Percentiles rank a stretch among this genome's conserved stretches.
These are phyloP conservation scores for Notodonta ziczac DNA, from an alignment of 2,888 invertebrate genomes.

Conservation along the genomic window DNA sequence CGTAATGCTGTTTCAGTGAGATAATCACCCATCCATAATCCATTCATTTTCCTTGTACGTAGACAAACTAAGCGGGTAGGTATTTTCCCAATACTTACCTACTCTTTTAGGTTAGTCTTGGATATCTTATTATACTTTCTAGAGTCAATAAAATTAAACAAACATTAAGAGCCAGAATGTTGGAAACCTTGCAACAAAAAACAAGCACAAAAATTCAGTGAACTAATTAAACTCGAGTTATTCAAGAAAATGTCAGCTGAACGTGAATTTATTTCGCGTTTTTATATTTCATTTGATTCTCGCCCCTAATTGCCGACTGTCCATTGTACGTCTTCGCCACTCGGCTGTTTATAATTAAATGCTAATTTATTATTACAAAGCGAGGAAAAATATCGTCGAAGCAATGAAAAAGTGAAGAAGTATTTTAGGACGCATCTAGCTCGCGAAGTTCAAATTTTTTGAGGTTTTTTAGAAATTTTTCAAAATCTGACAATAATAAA, in stretches of 20 bases:
- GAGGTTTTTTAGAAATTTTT: no score
- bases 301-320: constrained; percentile 26
- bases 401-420: not conserved
- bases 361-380: constrained; percentile 30
- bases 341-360: constrained; percentile 37
- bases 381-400: constrained; percentile 11
- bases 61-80: no score
- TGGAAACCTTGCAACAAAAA: not conserved
- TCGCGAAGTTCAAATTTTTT: no score
- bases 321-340: constrained; percentile 38
- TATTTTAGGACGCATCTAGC: constrained; percentile 1
- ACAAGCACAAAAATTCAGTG: constrained; percentile 7
- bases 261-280: constrained; percentile 7
- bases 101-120: no score
- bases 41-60: no score
- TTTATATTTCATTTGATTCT: constrained; percentile 26
- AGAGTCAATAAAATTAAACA: no score
- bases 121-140: no score
- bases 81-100: no score
- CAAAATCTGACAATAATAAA: no score
- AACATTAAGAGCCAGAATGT: not conserved
- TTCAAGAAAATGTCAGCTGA: constrained; percentile 13
- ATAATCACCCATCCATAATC: no score
- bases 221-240: constrained; percentile 33
- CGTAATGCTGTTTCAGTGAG: no score